These are phyloP conservation scores for zebrafish (Danio rerio) DNA, from an alignment of 2,113 vertebrate species.

Conservation along the genomic window DNA sequence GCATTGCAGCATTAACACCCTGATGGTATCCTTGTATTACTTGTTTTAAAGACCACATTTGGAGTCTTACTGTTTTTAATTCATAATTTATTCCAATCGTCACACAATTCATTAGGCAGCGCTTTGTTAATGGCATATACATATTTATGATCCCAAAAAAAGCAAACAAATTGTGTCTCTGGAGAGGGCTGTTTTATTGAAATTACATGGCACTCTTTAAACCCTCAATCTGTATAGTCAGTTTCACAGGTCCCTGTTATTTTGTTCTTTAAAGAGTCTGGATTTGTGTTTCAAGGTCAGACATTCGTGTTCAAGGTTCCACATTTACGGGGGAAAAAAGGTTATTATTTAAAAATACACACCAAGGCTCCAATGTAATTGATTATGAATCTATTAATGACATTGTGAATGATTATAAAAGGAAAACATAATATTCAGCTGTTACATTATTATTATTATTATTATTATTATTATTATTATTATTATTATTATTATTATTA, in stretches of 20 bases:
- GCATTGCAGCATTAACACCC: conserved; percentile 23
- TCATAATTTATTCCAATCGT: conserved; percentile 5
- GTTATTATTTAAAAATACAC: no score
- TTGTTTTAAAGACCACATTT: not conserved
- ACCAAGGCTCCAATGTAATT: no score
- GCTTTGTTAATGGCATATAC: conserved; percentile 16
- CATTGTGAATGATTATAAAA: no score
- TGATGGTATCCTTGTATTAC: conserved; percentile 22
- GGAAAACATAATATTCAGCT: no score
- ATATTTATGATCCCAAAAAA: conserved; percentile 27
- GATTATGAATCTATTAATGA: no score
- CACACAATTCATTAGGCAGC: conserved; percentile 19
- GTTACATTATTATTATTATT: no score
- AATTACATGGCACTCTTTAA: not conserved
- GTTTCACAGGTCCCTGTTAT: not conserved
- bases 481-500: no score
- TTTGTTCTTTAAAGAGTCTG: not conserved
- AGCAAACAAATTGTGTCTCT: conserved; percentile 26
- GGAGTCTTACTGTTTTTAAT: conserved; percentile 18
- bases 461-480: no score
- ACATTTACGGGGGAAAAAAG: no score
- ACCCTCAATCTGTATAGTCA: not conserved
- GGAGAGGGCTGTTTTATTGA: conserved; percentile 24
- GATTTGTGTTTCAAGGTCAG: conserved; percentile 10
- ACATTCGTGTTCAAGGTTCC: not conserved